Percentiles rank a stretch among this genome's conserved stretches.
These are phyloP conservation scores for Philotrypesis tridentata DNA, from an alignment of 1,140 invertebrate species.

Conservation along the genomic window DNA sequence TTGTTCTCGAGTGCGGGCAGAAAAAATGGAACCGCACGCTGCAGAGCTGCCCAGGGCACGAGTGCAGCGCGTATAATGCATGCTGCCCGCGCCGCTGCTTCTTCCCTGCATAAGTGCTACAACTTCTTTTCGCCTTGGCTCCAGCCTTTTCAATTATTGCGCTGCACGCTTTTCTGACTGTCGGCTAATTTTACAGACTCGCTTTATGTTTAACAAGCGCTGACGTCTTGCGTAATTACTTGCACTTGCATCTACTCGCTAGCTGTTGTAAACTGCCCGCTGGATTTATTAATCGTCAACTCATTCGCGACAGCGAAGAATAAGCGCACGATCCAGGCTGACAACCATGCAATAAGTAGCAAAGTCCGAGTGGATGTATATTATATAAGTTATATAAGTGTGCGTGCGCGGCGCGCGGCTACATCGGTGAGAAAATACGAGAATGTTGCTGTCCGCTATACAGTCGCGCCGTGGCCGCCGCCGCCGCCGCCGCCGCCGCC, in stretches of 20 bases:
- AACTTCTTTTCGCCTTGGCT: slow-evolving; percentile 39
- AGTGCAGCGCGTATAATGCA: neutral
- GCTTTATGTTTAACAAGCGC: neutral
- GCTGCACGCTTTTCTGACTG: neutral
- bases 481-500: slow-evolving; percentile 36
- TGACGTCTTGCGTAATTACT: too few relatives aligned
- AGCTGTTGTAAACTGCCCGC: too few relatives aligned
- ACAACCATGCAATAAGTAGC: neutral
- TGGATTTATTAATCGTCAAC: too few relatives aligned
- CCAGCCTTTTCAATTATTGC: slow-evolving; percentile 35
- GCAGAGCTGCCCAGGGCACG: neutral
- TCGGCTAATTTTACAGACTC: neutral
- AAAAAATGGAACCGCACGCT: slow-evolving; percentile 25
- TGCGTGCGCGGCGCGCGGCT: too few relatives aligned
- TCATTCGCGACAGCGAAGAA: neutral
- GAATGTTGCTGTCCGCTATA: slow-evolving; percentile 38
- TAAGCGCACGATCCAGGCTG: too few relatives aligned
- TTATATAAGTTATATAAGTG: neutral
- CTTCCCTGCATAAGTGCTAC: neutral
- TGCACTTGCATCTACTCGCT: too few relatives aligned
- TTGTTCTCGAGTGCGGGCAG: slow-evolving; percentile 61
- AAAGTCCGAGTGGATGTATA: neutral
- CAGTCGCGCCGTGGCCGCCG: too few relatives aligned
- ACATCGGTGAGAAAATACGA: slow-evolving; percentile 54
- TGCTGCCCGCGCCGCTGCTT: neutral